phyloP scores from a whole-genome alignment of 92 coral and sea anemone species.

The Parazoanthus darwini region DNA sequence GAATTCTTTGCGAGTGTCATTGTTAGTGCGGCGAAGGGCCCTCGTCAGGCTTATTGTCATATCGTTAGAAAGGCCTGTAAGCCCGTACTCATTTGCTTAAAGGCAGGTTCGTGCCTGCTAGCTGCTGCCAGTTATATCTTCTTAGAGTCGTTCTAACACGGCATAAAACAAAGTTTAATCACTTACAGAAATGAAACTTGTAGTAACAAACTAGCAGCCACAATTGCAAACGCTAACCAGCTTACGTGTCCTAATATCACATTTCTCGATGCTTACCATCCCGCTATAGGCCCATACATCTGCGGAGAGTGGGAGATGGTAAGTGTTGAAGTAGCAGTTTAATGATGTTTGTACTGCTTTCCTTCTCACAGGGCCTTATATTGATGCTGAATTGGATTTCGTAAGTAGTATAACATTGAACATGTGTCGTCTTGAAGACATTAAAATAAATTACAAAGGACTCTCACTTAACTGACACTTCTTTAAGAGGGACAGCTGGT shows the following conservation, averaged over 20 bases:
- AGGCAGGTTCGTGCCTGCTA: slow-evolving; percentile 64
- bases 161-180: too few relatives aligned
- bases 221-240: not conserved
- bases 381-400: slow-evolving; percentile 60
- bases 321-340: slow-evolving; percentile 42
- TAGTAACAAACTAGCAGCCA: not conserved
- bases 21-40: too few relatives aligned
- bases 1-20: too few relatives aligned
- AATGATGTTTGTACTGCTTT: not conserved
- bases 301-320: slow-evolving; percentile 99
- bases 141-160: too few relatives aligned
- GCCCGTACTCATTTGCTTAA: slow-evolving; percentile 70
- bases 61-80: slow-evolving; percentile 64
- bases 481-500: too few relatives aligned
- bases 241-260: not conserved
- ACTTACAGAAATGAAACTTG: too few relatives aligned
- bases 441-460: too few relatives aligned
- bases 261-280: slow-evolving; percentile 4
- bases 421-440: too few relatives aligned
- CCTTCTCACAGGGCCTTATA: slow-evolving; percentile 46
- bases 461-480: not conserved
- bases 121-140: too few relatives aligned
- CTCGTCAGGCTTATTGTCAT: slow-evolving; percentile 21
- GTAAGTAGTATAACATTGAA: slow-evolving; percentile 36
- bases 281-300: slow-evolving; percentile 82